Evolutionary conservation across 1,140 invertebrate species (phyloP), one percentile per base, ranked within the genome.

Genomic region (Drosophila lowei): DNA sequence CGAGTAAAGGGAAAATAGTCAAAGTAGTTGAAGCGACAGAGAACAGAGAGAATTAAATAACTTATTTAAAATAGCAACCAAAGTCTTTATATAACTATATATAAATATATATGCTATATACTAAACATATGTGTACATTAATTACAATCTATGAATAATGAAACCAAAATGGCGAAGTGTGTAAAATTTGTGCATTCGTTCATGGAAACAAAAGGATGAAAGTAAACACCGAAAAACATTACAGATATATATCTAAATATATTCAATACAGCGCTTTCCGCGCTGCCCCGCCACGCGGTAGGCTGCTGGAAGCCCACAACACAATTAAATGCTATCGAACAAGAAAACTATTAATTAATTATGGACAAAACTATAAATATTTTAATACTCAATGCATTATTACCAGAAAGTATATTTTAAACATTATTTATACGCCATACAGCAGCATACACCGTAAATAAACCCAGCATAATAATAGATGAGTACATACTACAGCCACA

Each of bases 201-300:
- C 83, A 89, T 83, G 67, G 83, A 86, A 85, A 88, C 78, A 86
- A 83, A 86, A 88, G 83, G 83, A 88, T 88, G 83, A 88, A 88
- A 88, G 83, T 88, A 88, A 88, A 88, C 83, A 88, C 83, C 83
- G 83, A 84, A 84, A 85, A 85, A 88, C 74, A 81, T 79, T 86
- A 85, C 73, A 86, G 70, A 77, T 79, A 85, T 84, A 76, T 85
- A 60, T 79, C 57, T 70, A 71, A 60, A 78, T 78, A 78, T 68
- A 79, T 54, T 88, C 83, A 86, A 88, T 77, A 38, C 79, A 62
- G 72, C 50, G 57, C 64, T 64, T 77, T 56, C 65, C 68, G 74
- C 55, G 54, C 59, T 50, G 47, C 46, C 30, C 25, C 59, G 68
- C 56, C 68, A 46, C 66, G 52, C 34, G 64, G 66, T 48, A 53